A percentile compares a stretch with the other conserved stretches of the same genome.
These are phyloP conservation scores for Numenius phaeopus DNA, from an alignment of 2,797 vertebrate genomes.

Conservation along the genomic window DNA sequence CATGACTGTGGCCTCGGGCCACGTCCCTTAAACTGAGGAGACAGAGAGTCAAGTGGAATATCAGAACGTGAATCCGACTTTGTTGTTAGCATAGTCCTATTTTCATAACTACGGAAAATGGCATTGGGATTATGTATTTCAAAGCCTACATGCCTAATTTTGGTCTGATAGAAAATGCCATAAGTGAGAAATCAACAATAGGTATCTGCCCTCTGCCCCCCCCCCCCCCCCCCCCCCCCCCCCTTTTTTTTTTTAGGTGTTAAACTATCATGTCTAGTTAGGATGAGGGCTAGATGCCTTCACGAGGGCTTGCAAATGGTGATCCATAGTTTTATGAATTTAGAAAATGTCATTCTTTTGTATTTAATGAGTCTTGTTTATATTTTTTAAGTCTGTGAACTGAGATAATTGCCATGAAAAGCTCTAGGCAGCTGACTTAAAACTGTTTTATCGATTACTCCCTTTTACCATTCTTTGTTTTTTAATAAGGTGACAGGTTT, in stretches of 20 bases:
- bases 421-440: constrained; percentile 23
- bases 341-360: constrained; percentile 68
- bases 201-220: neutral
- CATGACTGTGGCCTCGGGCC: neutral
- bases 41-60: constrained; percentile 15
- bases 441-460: constrained; percentile 34
- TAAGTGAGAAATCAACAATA: constrained; percentile 47
- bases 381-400: constrained; percentile 65
- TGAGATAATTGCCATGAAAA: constrained; percentile 46
- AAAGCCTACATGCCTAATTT: constrained; percentile 36
- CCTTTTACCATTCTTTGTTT: neutral
- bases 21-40: constrained; percentile 7
- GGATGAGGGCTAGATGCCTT: constrained; percentile 24
- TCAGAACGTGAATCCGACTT: neutral
- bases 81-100: neutral
- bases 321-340: constrained; percentile 39
- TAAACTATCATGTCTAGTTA: constrained; percentile 51
- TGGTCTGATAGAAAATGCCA: constrained; percentile 25
- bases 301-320: constrained; percentile 44
- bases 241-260: neutral
- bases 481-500: constrained; percentile 10
- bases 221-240: no score
- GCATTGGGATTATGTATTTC: constrained; percentile 47
- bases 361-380: constrained; percentile 50
- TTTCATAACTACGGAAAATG: constrained; percentile 26